phyloP scores from a whole-genome alignment of 2,888 invertebrate species.

The Orthosia gothica region DNA sequence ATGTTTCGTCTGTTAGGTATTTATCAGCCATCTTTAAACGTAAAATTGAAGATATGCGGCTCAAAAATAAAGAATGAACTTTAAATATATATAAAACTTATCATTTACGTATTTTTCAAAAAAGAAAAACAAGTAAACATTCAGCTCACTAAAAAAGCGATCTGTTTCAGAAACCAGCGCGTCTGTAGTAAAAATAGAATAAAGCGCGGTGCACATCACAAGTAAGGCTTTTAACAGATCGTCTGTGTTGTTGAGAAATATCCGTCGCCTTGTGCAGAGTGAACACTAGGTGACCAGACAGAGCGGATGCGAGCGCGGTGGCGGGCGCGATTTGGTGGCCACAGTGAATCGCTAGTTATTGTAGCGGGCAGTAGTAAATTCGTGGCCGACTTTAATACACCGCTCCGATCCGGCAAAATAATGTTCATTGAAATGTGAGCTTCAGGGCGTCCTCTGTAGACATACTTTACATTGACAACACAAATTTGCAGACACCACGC shows the following conservation, averaged over 20 bases:
- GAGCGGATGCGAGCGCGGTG: not conserved
- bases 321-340: not conserved
- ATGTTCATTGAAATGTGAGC: too few species aligned
- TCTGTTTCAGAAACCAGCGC: slow-evolving; percentile 13
- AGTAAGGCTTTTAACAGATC: slow-evolving; percentile 68
- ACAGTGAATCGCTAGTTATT: not conserved
- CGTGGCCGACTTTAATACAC: too few species aligned
- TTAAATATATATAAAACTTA: not conserved
- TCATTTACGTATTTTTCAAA: slow-evolving; percentile 1
- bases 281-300: not conserved
- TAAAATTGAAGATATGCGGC: not conserved
- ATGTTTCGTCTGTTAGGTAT: not conserved
- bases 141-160: slow-evolving; percentile 44
- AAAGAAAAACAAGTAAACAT: slow-evolving; percentile 34
- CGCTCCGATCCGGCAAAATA: too few species aligned
- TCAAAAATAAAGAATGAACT: not conserved
- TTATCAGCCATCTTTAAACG: not conserved
- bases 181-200: slow-evolving; percentile 56
- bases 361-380: not conserved
- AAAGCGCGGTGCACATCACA: slow-evolving; percentile 49
- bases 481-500: too few species aligned
- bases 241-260: slow-evolving; percentile 61
- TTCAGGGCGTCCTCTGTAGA: too few species aligned
- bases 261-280: slow-evolving; percentile 6
- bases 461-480: too few species aligned